Base-by-base conservation (phyloP, 2,797 vertebrate genomes). In the Anguilla megastoma region DNA sequence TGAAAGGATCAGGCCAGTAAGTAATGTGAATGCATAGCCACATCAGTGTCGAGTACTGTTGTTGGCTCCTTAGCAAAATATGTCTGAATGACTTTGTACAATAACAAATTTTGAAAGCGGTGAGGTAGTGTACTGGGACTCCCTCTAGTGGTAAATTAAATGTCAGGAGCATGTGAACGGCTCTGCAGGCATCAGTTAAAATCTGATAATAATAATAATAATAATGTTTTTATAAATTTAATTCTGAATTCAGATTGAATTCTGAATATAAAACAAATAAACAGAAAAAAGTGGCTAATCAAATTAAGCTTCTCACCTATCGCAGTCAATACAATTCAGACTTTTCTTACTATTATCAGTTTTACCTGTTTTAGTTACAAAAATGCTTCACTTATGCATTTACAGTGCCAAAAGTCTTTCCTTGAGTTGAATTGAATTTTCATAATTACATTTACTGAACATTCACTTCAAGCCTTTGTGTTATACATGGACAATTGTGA, bases 121-220 rank as follows among this genome's bases (percentile, higher is more conserved):
- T 45, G 33, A 24, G 16, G 14, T 18, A 45, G 12, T 41, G 16
- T 45, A 24, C 16, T 80, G 14, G 74, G 14, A 4, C 76, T 80
- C 76, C 36, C 33, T 80, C 76, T 80, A 80, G 76, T 45, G 76
- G 76, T 80, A 14, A 41, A 41, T 45, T 80, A 45, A 66, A 66
- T 66, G n/a, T 66, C 2, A 66, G 63, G 6, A n/a, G 63, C 63
- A 66, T 27, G n/a, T 27, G n/a, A n/a, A 66, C 1, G 24, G 24
- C 24, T n/a, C 6, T 27, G 16, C 21, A 24, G 58, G 58, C 21
- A 63, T 63, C 58, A 6, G 21, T 24, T 24, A 63, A 63, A 63
- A 21, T 76, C 18, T 24, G 24, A 24, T 69, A 21, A 69, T 69
- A 69, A 24, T 69, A 69, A 24, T 18, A 21, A 33, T 33, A 33